Percentiles rank a stretch among this genome's conserved stretches.
phyloP scores from a whole-genome alignment of 2,113 vertebrate genomes.

The Actinemys pallida region DNA sequence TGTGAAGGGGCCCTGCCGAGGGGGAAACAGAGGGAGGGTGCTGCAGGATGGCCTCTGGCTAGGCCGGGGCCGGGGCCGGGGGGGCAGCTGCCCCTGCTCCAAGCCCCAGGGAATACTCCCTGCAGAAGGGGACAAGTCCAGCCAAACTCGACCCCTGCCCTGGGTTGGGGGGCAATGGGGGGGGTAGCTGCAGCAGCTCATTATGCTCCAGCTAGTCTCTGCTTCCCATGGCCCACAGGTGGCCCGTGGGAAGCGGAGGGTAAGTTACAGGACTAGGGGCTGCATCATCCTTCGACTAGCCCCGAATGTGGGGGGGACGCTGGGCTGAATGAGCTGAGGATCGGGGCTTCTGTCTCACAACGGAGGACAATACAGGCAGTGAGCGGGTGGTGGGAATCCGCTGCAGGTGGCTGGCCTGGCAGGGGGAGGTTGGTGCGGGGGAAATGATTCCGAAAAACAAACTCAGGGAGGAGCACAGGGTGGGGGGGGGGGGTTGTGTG shows the following conservation, averaged over 20 bases:
- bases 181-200: not conserved
- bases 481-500: not conserved
- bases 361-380: not conserved
- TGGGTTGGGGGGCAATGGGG: not conserved
- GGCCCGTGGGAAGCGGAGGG: not conserved
- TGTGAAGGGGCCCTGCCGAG: too few relatives aligned
- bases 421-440: not conserved
- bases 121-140: not conserved
- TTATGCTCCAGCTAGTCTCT: not conserved
- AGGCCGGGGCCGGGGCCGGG: too few relatives aligned
- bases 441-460: not conserved
- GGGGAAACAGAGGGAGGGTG: not conserved
- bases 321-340: not conserved
- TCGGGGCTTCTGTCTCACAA: not conserved
- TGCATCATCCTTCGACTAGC: not conserved
- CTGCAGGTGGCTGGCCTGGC: not conserved
- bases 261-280: not conserved
- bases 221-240: not conserved
- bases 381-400: not conserved
- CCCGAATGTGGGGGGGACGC: not conserved
- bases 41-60: not conserved
- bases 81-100: not conserved
- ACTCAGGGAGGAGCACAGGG: not conserved
- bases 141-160: fast-evolving
- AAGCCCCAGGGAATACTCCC: not conserved